Conservation (phyloP, 2,113 vertebrate species). For the Oreochromis tanganicae region DNA sequence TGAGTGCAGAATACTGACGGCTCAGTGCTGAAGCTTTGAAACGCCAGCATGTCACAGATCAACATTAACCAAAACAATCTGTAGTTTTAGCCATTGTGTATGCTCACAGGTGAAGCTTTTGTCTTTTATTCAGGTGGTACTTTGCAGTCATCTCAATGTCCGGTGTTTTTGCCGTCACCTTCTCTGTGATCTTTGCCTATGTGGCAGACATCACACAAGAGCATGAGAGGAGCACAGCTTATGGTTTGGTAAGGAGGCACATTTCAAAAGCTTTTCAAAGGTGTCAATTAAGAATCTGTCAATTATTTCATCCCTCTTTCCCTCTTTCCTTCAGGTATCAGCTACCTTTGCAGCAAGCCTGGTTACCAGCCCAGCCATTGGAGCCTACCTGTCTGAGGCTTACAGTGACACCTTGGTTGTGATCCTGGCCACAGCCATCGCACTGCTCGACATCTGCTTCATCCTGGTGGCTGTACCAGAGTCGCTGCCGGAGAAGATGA, state of each 20-base stretch:
- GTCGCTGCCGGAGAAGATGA: constrained; percentile 89
- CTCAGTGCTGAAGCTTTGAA: neutral
- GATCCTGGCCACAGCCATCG: constrained; percentile 83
- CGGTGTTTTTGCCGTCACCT: constrained; percentile 88
- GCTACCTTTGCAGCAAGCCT: constrained; percentile 88
- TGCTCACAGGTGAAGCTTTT: neutral
- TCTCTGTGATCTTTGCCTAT: constrained; percentile 89
- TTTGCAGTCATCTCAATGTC: constrained; percentile 94
- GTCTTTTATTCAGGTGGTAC: constrained; percentile 80
- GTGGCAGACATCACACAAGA: constrained; percentile 89
- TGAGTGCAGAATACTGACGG: constrained; percentile 54
- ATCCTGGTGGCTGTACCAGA: constrained; percentile 88
- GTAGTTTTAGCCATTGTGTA: neutral
- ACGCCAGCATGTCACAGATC: neutral
- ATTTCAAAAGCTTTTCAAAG: neutral
- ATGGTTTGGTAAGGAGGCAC: constrained; percentile 79
- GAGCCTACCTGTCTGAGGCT: constrained; percentile 81
- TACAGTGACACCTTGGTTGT: constrained; percentile 87
- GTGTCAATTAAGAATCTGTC: neutral
- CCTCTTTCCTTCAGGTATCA: constrained; percentile 75
- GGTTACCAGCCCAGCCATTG: constrained; percentile 89
- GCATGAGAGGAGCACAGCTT: constrained; percentile 87
- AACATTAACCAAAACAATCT: neutral
- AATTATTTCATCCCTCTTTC: neutral
- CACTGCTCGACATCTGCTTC: constrained; percentile 87